Percentiles rank a stretch among this genome's conserved stretches.
Evolutionary conservation across 1,140 invertebrate genomes (phyloP).

Genomic region (Apis laboriosa): DNA sequence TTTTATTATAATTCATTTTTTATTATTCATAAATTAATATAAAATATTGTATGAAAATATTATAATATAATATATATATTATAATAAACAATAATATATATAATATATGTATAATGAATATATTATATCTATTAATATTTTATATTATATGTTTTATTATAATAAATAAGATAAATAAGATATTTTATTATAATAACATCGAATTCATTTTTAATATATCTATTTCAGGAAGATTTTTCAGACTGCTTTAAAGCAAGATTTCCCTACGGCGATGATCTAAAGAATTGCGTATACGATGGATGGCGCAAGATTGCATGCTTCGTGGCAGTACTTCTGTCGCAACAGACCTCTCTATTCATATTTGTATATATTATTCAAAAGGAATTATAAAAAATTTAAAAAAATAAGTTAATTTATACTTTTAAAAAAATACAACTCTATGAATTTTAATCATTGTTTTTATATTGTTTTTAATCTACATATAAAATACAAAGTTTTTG

Average conservation of each 20-base stretch:
- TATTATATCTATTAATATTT: too few species aligned
- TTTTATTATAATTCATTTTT: too few species aligned
- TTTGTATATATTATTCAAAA: slow-evolving; percentile 12
- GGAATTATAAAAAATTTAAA: slow-evolving; percentile 10
- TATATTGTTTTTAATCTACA: too few species aligned
- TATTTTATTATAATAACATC: neutral
- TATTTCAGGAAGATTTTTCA: neutral
- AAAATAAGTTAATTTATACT: neutral
- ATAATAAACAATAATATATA: too few species aligned
- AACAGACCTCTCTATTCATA: slow-evolving; percentile 34
- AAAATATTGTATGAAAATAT: too few species aligned
- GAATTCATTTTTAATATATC: neutral
- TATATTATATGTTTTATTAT: too few species aligned
- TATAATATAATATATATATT: too few species aligned
- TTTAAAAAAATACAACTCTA: neutral
- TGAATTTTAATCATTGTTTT: neutral
- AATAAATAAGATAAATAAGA: too few species aligned
- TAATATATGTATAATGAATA: too few species aligned
- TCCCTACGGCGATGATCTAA: slow-evolving; percentile 31
- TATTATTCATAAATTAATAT: too few species aligned
- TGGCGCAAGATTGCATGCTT: slow-evolving; percentile 48
- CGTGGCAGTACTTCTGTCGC: slow-evolving; percentile 52
- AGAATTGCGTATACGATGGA: slow-evolving; percentile 22
- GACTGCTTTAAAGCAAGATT: neutral
- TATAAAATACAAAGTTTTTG: too few species aligned